Evolutionary conservation across 1,140 invertebrate species (phyloP).

Genomic region (Conopomorpha cramerella): DNA sequence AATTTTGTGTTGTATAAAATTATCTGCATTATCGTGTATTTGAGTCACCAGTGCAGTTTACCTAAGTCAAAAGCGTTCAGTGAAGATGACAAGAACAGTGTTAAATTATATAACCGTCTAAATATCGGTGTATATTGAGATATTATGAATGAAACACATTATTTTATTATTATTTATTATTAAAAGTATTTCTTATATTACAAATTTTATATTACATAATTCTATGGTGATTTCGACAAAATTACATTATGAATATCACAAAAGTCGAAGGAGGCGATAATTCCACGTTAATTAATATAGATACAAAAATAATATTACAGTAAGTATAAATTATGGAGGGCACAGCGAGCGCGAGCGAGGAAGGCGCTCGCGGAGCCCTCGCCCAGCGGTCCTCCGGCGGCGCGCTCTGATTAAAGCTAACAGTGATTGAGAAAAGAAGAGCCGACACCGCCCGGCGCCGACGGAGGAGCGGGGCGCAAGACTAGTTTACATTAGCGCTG

Average conservation of each 20-base stretch:
- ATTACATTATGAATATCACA: conserved; percentile 56
- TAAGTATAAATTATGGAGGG: conserved; percentile 25
- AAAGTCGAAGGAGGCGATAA: conserved; percentile 50
- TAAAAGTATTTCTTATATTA: conserved; percentile 35
- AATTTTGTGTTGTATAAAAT: too few relatives aligned
- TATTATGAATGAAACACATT: neutral
- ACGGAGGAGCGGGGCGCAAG: conserved; percentile 61
- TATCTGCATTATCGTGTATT: too few relatives aligned
- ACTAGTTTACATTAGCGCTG: conserved; percentile 84
- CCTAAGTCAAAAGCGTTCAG: too few relatives aligned
- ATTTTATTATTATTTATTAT: conserved; percentile 35
- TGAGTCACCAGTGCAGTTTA: too few relatives aligned
- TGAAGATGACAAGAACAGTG: too few relatives aligned
- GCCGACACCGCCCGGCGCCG: conserved; percentile 55
- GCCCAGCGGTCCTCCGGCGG: conserved; percentile 53
- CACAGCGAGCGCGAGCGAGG: conserved; percentile 34
- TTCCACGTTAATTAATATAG: conserved; percentile 32
- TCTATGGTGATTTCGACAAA: conserved; percentile 49
- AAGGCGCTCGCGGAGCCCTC: conserved; percentile 30
- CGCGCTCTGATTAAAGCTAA: conserved; percentile 30
- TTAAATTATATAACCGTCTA: too few relatives aligned
- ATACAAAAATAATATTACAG: conserved; percentile 22
- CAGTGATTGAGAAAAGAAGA: conserved; percentile 32
- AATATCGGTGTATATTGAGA: too few relatives aligned
- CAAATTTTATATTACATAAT: conserved; percentile 48